Percentiles rank a stretch among this genome's conserved stretches.
These are phyloP conservation scores for Propsilocerus akamusi DNA, from an alignment of 1,140 invertebrate genomes.

Conservation along the genomic window DNA sequence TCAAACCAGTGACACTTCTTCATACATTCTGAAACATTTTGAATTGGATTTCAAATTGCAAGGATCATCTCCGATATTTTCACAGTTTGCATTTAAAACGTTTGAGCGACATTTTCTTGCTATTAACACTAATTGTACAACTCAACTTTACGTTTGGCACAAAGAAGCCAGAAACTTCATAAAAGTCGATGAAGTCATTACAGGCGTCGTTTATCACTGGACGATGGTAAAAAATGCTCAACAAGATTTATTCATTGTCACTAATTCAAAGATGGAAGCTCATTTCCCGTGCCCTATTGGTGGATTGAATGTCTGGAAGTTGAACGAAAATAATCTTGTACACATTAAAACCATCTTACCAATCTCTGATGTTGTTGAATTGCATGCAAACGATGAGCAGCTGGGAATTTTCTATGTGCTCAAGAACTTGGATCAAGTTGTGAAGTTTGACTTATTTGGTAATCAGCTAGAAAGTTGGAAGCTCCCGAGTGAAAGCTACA, in stretches of 20 bases:
- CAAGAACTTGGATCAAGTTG: neutral
- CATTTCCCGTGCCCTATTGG: neutral
- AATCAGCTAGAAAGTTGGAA: neutral
- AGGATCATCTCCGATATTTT: neutral
- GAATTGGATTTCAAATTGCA: neutral
- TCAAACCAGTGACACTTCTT: neutral
- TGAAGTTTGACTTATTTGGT: neutral
- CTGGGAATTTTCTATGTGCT: neutral
- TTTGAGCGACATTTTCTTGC: slow-evolving; percentile 11
- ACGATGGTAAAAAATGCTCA: slow-evolving; percentile 10
- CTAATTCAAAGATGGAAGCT: slow-evolving; percentile 7
- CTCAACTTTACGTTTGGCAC: slow-evolving; percentile 10
- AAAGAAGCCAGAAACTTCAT: slow-evolving; percentile 1
- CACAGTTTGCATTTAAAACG: neutral
- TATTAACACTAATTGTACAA: slow-evolving; percentile 15
- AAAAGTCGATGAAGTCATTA: slow-evolving; percentile 9
- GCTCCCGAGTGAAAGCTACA: neutral
- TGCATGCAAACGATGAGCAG: neutral
- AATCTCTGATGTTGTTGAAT: neutral
- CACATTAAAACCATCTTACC: neutral
- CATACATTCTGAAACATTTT: slow-evolving; percentile 6
- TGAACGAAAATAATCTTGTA: neutral
- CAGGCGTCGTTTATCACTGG: slow-evolving; percentile 11
- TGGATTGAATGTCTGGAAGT: neutral
- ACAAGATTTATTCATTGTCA: slow-evolving; percentile 12